Evolutionary conservation across 2,113 vertebrate genomes (phyloP).

Genomic region (Hemiprocne comata): DNA sequence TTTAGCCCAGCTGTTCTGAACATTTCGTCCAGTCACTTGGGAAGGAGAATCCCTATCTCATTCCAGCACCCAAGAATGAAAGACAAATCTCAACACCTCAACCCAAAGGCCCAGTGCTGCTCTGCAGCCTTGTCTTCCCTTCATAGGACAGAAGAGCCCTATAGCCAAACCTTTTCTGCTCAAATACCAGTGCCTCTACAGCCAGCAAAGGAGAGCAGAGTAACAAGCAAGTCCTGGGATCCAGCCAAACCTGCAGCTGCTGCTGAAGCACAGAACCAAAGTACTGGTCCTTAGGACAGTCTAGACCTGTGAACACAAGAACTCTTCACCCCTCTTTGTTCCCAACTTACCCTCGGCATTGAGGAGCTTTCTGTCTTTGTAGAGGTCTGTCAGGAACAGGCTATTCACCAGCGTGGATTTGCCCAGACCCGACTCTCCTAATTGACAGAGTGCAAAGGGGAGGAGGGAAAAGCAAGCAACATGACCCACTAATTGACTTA

Average conservation of each 20-base stretch:
- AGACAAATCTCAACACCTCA: not conserved
- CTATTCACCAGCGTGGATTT: conserved; percentile 98
- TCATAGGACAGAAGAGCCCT: not conserved
- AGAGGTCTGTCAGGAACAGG: conserved; percentile 97
- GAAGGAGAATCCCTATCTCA: not conserved
- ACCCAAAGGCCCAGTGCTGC: not conserved
- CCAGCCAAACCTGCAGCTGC: not conserved
- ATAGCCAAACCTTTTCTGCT: not conserved
- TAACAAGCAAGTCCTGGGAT: not conserved
- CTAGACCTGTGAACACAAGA: not conserved
- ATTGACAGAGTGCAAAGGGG: not conserved
- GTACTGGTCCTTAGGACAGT: not conserved
- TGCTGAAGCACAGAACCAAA: not conserved
- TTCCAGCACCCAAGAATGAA: not conserved
- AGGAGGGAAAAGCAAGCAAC: conserved; percentile 50
- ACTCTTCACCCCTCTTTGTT: not conserved
- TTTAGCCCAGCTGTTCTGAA: not conserved
- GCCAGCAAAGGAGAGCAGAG: not conserved
- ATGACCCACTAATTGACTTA: conserved; percentile 43
- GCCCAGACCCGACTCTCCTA: conserved; percentile 97
- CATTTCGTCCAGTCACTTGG: not conserved
- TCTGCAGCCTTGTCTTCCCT: not conserved
- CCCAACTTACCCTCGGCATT: conserved; percentile 91
- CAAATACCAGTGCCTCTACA: not conserved
- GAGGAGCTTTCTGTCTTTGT: conserved; percentile 96